These are phyloP conservation scores for Meloidogyne floridensis DNA, from an alignment of 1,140 invertebrate species.

Conservation along the genomic window DNA sequence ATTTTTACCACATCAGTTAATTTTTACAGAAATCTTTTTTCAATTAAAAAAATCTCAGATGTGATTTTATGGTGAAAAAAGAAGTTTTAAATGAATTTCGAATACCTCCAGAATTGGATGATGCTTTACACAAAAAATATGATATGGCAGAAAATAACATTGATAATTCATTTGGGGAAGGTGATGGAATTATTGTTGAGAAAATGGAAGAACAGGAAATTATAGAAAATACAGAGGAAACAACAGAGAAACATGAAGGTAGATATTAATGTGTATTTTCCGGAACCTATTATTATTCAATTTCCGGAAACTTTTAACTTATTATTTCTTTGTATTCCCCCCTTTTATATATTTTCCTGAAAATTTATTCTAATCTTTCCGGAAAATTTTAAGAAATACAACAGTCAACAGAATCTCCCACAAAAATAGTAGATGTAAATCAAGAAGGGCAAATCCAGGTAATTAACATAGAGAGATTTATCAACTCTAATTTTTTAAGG, in stretches of 20 bases:
- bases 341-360: neutral
- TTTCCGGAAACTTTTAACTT: too few relatives aligned
- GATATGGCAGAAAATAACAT: neutral
- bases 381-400: neutral
- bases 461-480: too few relatives aligned
- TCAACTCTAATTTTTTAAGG: too few relatives aligned
- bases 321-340: too few relatives aligned
- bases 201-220: too few relatives aligned
- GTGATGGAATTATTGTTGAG: neutral
- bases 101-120: conserved; percentile 33
- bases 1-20: conserved; percentile 32
- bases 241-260: neutral
- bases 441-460: neutral
- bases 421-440: neutral
- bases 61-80: conserved; percentile 33
- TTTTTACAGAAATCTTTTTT: conserved; percentile 15
- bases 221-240: neutral
- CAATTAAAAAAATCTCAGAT: conserved; percentile 10
- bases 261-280: neutral
- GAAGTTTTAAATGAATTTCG: conserved; percentile 33
- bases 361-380: neutral
- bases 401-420: too few relatives aligned
- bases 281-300: too few relatives aligned
- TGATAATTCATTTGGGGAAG: neutral
- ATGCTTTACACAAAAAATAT: conserved; percentile 30